Conservation (phyloP, 2,113 vertebrate genomes). For the Albula goreensis region DNA sequence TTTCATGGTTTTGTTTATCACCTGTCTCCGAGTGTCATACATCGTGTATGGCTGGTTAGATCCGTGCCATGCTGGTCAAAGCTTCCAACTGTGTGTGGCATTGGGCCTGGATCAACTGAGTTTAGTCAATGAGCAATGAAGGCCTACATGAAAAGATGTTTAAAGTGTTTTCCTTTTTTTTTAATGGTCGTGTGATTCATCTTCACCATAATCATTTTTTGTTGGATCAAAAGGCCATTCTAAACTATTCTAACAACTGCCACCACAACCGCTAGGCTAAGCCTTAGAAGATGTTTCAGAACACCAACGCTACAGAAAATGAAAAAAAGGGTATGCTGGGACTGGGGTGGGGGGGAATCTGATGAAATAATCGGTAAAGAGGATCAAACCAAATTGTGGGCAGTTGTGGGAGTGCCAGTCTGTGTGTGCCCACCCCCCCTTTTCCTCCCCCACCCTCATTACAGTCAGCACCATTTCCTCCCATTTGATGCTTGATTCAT, state of each 20-base stretch:
- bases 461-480: slow-evolving; percentile 18
- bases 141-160: neutral
- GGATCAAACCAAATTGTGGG: slow-evolving; percentile 40
- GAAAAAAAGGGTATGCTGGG: neutral
- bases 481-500: slow-evolving; percentile 66
- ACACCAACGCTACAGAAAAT: neutral
- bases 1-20: neutral
- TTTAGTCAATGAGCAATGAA: neutral
- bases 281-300: neutral
- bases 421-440: slow-evolving; percentile 28
- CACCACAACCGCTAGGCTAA: neutral
- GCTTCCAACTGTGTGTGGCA: neutral
- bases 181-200: neutral
- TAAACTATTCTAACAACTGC: neutral
- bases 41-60: neutral
- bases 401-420: neutral
- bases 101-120: neutral
- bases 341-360: neutral
- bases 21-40: no score
- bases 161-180: neutral
- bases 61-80: neutral
- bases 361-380: slow-evolving; percentile 56
- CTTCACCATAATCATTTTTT: neutral
- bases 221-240: neutral
- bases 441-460: slow-evolving; percentile 54